These are phyloP conservation scores for Gymnoscopelus braueri DNA, from an alignment of 2,797 vertebrate species.

Conservation along the genomic window DNA sequence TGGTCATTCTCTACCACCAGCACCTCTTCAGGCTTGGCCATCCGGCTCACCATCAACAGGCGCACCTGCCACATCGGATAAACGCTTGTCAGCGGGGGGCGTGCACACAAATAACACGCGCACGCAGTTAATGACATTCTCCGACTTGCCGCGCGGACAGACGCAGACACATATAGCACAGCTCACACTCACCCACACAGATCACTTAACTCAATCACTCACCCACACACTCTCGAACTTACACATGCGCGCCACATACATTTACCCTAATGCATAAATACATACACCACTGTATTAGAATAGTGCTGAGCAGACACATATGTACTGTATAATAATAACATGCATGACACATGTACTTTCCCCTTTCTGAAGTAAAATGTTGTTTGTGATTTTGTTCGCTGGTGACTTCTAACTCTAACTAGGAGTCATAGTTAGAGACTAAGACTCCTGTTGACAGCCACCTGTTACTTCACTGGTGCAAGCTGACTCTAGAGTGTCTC, in stretches of 20 bases:
- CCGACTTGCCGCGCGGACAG: neutral
- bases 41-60: slow-evolving; percentile 97
- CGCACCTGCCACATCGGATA: slow-evolving; percentile 83
- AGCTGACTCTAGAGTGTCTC: slow-evolving; percentile 48
- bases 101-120: neutral
- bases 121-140: neutral
- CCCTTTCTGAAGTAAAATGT: neutral
- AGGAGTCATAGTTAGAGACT: slow-evolving; percentile 10
- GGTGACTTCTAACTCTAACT: slow-evolving; percentile 41
- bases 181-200: too few relatives aligned
- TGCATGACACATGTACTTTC: neutral
- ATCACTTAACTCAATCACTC: too few relatives aligned
- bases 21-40: slow-evolving; percentile 98
- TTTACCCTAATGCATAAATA: neutral
- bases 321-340: neutral
- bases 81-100: slow-evolving; percentile 37
- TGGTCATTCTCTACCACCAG: slow-evolving; percentile 99
- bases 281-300: neutral
- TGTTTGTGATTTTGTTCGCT: slow-evolving; percentile 19
- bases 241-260: neutral
- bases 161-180: neutral
- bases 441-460: slow-evolving; percentile 27
- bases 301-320: neutral
- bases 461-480: slow-evolving; percentile 51
- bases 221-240: too few relatives aligned